phyloP scores from a whole-genome alignment of 1,140 invertebrate genomes.

The Drosophila sp. region DNA sequence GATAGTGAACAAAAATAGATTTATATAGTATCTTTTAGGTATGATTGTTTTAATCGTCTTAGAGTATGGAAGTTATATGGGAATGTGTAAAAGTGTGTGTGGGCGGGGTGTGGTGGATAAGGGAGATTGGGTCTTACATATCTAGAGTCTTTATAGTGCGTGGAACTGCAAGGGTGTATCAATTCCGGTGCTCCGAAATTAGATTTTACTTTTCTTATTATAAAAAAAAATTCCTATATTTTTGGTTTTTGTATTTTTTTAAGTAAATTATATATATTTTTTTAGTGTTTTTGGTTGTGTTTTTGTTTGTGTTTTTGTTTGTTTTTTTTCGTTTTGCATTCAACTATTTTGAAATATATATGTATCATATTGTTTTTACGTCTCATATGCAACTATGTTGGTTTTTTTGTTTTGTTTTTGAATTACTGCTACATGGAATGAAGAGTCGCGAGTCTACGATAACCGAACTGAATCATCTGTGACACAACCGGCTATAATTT shows the following conservation, averaged over 20 bases:
- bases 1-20: too few relatives aligned
- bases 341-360: conserved; percentile 13
- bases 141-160: background rate
- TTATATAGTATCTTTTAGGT: too few relatives aligned
- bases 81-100: background rate
- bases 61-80: background rate
- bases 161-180: conserved; percentile 3
- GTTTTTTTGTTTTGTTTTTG: background rate
- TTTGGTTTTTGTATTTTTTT: background rate
- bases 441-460: background rate
- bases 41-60: too few relatives aligned
- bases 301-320: background rate
- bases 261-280: conserved; percentile 1
- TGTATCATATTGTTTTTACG: conserved; percentile 7
- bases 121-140: background rate
- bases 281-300: background rate
- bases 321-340: conserved; percentile 8
- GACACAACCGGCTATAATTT: background rate
- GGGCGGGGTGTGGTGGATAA: background rate
- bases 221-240: conserved; percentile 9
- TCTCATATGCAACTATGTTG: conserved; percentile 4
- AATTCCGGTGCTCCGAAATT: background rate
- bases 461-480: background rate
- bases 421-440: background rate
- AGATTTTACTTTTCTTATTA: background rate